Evolutionary conservation across 2,113 vertebrate species (phyloP).

Genomic region (Oryzias curvinotus): DNA sequence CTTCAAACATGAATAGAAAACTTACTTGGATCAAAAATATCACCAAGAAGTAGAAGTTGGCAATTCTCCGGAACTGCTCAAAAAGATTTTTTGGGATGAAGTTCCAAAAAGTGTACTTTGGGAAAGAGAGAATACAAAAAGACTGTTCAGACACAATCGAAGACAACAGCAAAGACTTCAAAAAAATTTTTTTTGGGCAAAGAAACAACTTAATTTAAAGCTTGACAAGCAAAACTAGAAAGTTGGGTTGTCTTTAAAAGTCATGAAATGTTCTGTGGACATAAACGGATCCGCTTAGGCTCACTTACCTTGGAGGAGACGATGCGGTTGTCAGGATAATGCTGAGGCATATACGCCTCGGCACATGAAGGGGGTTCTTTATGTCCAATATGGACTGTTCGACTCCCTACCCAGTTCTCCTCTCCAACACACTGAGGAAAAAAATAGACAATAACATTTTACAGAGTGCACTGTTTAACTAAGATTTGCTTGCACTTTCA

Average conservation of each 20-base stretch:
- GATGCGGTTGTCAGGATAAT: slow-evolving; percentile 94
- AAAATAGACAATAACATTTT: slow-evolving; percentile 2
- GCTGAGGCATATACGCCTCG: slow-evolving; percentile 95
- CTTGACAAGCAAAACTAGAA: slow-evolving; percentile 9
- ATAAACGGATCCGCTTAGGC: slow-evolving; percentile 11
- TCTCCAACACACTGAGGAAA: slow-evolving; percentile 88
- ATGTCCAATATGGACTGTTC: slow-evolving; percentile 94
- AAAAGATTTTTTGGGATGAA: slow-evolving; percentile 98
- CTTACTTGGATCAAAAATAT: slow-evolving; percentile 99
- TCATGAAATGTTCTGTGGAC: slow-evolving; percentile 39
- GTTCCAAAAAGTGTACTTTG: slow-evolving; percentile 97
- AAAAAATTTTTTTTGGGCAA: slow-evolving; percentile 9
- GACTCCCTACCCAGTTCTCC: slow-evolving; percentile 95
- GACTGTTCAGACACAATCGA: neutral
- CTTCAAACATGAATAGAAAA: neutral
- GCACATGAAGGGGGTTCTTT: slow-evolving; percentile 88
- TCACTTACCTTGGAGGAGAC: slow-evolving; percentile 91
- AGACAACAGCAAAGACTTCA: slow-evolving; percentile 4
- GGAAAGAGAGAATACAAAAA: slow-evolving; percentile 21
- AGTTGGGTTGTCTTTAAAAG: slow-evolving; percentile 38
- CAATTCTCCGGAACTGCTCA: slow-evolving; percentile 98
- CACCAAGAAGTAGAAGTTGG: slow-evolving; percentile 98
- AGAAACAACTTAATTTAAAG: slow-evolving; percentile 5
- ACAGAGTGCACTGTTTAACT: neutral
- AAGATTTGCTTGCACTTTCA: neutral